Conservation (phyloP, 1,140 invertebrate species). For the Hylaeus anthracinus region DNA sequence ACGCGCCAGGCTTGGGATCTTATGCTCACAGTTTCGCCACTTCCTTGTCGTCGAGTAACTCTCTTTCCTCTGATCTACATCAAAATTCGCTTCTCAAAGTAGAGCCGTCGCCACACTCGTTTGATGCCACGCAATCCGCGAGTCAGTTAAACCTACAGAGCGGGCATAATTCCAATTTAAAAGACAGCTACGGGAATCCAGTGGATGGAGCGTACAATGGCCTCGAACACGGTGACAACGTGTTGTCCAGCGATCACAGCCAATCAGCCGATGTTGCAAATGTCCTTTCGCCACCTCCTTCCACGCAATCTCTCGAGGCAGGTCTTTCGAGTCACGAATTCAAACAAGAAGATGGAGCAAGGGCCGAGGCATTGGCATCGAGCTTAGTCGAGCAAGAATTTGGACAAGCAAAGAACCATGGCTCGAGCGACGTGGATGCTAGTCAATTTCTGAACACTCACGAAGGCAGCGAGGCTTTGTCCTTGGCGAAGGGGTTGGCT, state of each 20-base stretch:
- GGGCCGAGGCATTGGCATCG: conserved; percentile 63
- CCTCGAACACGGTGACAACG: conserved; percentile 57
- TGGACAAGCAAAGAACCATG: conserved; percentile 61
- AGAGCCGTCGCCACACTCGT: conserved; percentile 12
- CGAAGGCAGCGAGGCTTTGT: conserved; percentile 70
- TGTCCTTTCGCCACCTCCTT: conserved; percentile 9
- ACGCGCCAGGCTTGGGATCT: neutral
- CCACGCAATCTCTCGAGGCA: conserved; percentile 43
- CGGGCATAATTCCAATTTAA: conserved; percentile 68
- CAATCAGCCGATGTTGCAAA: conserved; percentile 25
- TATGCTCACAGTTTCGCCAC: neutral
- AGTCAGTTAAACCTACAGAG: conserved; percentile 70
- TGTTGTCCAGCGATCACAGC: conserved; percentile 9
- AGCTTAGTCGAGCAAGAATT: conserved; percentile 67
- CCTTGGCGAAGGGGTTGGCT: conserved; percentile 65
- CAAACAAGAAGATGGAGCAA: conserved; percentile 34
- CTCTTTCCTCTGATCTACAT: neutral
- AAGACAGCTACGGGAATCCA: conserved; percentile 76
- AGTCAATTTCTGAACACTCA: conserved; percentile 70
- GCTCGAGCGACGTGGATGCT: conserved; percentile 65
- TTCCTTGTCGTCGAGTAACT: neutral
- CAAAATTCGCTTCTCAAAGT: conserved; percentile 18
- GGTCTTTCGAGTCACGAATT: conserved; percentile 21
- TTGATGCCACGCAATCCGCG: conserved; percentile 63
- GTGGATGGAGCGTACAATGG: conserved; percentile 61